Conservation (phyloP, 2,797 vertebrate genomes). For the Enteromius fasciolatus region DNA sequence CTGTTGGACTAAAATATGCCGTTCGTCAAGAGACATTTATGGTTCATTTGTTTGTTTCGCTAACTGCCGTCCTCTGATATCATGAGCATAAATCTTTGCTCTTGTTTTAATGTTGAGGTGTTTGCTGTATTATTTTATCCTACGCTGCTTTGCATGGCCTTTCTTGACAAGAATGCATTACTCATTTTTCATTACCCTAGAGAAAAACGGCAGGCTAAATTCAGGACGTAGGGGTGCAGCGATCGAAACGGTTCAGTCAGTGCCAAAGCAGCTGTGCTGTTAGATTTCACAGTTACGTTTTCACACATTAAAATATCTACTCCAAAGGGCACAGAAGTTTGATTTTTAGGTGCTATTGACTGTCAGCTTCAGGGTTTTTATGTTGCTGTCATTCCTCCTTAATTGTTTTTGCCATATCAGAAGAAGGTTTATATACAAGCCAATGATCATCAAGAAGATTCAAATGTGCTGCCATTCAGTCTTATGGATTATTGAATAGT, state of each 20-base stretch:
- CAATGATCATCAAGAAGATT: slow-evolving; percentile 25
- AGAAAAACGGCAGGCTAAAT: slow-evolving; percentile 45
- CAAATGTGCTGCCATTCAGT: background rate
- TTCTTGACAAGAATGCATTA: slow-evolving; percentile 47
- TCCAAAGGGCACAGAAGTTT: slow-evolving; percentile 23
- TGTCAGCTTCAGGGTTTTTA: background rate
- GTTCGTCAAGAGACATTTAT: slow-evolving; percentile 65
- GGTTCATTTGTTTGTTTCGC: slow-evolving; percentile 65
- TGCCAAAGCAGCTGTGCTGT: slow-evolving; percentile 37
- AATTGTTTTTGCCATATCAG: slow-evolving; percentile 7
- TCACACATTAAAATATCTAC: slow-evolving; percentile 34
- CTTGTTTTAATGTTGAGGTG: slow-evolving; percentile 61
- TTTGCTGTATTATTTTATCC: slow-evolving; percentile 50
- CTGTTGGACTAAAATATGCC: slow-evolving; percentile 55
- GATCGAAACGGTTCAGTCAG: slow-evolving; percentile 19
- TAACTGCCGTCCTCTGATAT: slow-evolving; percentile 61
- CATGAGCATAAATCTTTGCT: slow-evolving; percentile 65
- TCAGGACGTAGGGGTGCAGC: slow-evolving; percentile 34
- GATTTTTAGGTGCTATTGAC: slow-evolving; percentile 13
- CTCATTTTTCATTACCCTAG: slow-evolving; percentile 50
- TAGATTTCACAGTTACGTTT: slow-evolving; percentile 34
- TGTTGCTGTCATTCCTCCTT: background rate
- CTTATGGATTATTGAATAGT: slow-evolving; percentile 22
- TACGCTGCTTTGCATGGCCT: slow-evolving; percentile 41
- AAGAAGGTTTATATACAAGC: slow-evolving; percentile 9